Conservation (phyloP, 2,113 vertebrate species). For the Oceanites oceanicus region DNA sequence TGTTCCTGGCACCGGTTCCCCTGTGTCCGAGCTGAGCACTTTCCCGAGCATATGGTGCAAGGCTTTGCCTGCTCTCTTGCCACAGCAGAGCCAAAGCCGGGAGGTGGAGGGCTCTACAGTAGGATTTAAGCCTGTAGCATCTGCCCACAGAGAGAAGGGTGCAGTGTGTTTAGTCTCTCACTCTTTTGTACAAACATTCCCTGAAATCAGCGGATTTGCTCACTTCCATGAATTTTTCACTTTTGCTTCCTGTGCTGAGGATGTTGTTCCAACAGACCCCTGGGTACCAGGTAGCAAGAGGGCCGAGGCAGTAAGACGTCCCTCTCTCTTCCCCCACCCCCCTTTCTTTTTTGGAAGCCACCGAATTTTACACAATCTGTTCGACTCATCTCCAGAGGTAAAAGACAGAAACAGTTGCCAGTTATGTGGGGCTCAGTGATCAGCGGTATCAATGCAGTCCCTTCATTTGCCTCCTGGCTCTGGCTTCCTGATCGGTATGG, state of each 20-base stretch:
- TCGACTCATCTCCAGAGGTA: conserved; percentile 38
- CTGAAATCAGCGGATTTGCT: background rate
- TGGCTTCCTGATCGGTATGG: conserved; percentile 49
- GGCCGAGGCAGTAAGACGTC: background rate
- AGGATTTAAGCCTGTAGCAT: background rate
- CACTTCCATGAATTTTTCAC: background rate
- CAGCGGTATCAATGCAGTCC: conserved; percentile 26
- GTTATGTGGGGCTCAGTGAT: conserved; percentile 19
- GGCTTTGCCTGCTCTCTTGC: background rate
- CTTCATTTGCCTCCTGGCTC: conserved; percentile 53
- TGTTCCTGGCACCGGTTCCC: background rate
- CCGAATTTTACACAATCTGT: conserved; percentile 50
- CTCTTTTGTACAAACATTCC: background rate
- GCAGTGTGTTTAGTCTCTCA: background rate
- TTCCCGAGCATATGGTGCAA: background rate
- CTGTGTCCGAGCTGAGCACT: background rate
- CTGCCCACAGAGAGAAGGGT: background rate
- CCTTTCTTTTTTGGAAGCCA: conserved; percentile 23
- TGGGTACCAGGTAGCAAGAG: background rate
- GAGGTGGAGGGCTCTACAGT: background rate
- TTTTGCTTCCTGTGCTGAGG: conserved; percentile 17
- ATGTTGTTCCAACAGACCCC: background rate
- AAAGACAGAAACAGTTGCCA: conserved; percentile 45
- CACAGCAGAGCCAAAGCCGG: background rate
- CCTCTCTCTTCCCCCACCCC: background rate